phyloP scores from a whole-genome alignment of 2,888 invertebrate species.

The Athrips mouffetella region DNA sequence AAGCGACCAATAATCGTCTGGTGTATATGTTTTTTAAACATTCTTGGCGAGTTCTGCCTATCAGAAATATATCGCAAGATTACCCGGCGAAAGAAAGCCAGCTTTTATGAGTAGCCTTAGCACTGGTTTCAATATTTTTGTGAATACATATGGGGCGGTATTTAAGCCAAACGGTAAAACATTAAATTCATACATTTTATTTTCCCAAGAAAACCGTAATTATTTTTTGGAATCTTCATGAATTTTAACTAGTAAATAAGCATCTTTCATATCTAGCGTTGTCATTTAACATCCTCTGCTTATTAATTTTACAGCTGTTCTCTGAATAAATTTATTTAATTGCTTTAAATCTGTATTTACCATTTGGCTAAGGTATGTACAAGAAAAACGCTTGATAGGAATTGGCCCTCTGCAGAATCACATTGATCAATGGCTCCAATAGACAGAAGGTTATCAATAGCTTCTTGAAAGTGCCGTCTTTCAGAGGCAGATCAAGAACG shows the following conservation, averaged over 20 bases:
- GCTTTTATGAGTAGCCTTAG: not conserved
- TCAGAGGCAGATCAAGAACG: not conserved
- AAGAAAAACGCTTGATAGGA: slow-evolving; percentile 2
- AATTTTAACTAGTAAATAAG: slow-evolving; percentile 3
- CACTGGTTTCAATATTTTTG: slow-evolving; percentile 4
- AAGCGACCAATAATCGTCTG: not conserved
- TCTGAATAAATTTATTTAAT: not conserved
- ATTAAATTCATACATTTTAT: slow-evolving; percentile 1
- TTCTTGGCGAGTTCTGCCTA: not conserved
- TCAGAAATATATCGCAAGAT: not conserved
- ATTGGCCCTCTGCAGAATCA: slow-evolving; percentile 1
- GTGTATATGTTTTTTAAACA: not conserved
- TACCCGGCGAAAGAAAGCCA: not conserved
- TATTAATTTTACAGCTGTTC: slow-evolving; percentile 1
- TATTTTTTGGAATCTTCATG: not conserved
- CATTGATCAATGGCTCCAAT: slow-evolving; percentile 1
- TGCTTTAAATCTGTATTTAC: slow-evolving; percentile 4
- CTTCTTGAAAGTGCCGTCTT: not conserved
- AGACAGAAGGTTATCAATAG: not conserved
- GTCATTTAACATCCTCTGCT: not conserved
- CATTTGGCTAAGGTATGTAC: not conserved
- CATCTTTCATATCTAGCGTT: slow-evolving; percentile 1
- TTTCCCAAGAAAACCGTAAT: not conserved
- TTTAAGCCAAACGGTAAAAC: slow-evolving; percentile 5
- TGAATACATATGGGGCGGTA: slow-evolving; percentile 3